Evolutionary conservation across 1,140 invertebrate species (phyloP).

Genomic region (Drusus annulatus): DNA sequence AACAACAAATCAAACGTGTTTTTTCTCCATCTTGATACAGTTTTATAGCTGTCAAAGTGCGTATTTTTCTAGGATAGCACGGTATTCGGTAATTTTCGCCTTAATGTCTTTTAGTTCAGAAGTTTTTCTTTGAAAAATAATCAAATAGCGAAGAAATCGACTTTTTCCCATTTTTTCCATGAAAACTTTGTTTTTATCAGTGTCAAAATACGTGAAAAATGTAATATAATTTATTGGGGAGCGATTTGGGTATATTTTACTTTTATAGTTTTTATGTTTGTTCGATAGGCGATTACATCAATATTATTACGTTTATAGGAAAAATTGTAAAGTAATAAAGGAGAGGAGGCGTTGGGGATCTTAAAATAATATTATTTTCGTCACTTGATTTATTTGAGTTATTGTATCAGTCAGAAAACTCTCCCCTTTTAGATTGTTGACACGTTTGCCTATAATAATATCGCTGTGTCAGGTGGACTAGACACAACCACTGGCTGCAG

Average conservation of each 20-base stretch:
- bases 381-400: too few relatives aligned
- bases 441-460: too few relatives aligned
- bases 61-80: constrained; percentile 51
- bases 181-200: constrained; percentile 36
- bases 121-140: constrained; percentile 43
- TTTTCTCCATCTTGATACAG: constrained; percentile 53
- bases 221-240: constrained; percentile 33
- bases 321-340: too few relatives aligned
- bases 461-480: too few relatives aligned
- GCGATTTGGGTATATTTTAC: constrained; percentile 1
- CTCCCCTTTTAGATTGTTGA: too few relatives aligned
- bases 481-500: too few relatives aligned
- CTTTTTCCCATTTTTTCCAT: constrained; percentile 15
- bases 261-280: constrained; percentile 23
- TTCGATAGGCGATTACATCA: constrained; percentile 16
- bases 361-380: too few relatives aligned
- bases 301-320: constrained; percentile 1
- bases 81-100: constrained; percentile 55
- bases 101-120: constrained; percentile 50
- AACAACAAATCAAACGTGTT: constrained; percentile 51
- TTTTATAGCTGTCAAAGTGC: constrained; percentile 50
- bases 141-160: constrained; percentile 17
- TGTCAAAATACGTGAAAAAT: constrained; percentile 42
- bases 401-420: too few relatives aligned
- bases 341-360: too few relatives aligned